phyloP scores from a whole-genome alignment of 2,113 vertebrate genomes.

The Paramisgurnus dabryanus region DNA sequence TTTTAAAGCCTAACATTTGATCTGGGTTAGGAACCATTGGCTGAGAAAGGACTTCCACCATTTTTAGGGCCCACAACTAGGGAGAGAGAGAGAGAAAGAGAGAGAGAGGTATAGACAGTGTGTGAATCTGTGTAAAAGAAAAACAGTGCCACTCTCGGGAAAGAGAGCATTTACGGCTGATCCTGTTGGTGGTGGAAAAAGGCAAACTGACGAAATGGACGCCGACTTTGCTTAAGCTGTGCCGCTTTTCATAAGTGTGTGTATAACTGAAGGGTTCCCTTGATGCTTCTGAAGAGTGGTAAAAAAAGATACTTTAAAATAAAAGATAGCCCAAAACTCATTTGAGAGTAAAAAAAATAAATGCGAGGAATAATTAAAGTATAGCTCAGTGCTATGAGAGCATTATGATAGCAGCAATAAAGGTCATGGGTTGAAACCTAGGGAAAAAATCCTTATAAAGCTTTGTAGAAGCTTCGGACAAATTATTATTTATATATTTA shows the following conservation, averaged over 20 bases:
- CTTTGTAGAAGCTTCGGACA: no score
- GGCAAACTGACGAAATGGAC: conserved; percentile 34
- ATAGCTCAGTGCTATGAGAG: no score
- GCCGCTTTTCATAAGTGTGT: conserved; percentile 24
- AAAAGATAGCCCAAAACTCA: background rate
- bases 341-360: background rate
- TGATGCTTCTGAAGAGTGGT: background rate
- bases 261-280: conserved; percentile 27
- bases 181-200: conserved; percentile 59
- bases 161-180: conserved; percentile 51
- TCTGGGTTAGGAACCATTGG: conserved; percentile 81
- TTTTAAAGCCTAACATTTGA: conserved; percentile 92
- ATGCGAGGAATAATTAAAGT: background rate
- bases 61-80: conserved; percentile 62
- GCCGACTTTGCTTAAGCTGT: conserved; percentile 13
- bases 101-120: background rate
- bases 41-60: conserved; percentile 69
- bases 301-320: background rate
- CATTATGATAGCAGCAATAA: no score
- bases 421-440: no score
- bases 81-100: conserved; percentile 48
- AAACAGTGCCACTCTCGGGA: conserved; percentile 51
- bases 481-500: no score
- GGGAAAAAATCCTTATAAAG: no score
- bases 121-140: conserved; percentile 43